Base-by-base conservation (phyloP, 2,113 vertebrate species). In the Physeter macrocephalus region DNA sequence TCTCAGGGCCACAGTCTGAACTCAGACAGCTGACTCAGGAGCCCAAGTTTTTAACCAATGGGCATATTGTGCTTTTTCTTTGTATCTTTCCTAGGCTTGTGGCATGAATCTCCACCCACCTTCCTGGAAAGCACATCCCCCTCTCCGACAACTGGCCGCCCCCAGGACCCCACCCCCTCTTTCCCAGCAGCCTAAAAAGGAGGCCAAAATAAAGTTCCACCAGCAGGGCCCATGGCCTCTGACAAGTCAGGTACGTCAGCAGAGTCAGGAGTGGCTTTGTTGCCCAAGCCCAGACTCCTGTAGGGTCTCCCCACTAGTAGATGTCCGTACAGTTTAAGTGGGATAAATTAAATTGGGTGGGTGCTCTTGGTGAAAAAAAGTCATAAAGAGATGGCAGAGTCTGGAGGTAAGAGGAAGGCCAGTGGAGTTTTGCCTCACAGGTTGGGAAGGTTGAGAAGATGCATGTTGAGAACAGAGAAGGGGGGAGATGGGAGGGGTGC, bases 401-500 rank as follows among this genome's bases (percentile, higher is more conserved):
- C 52, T 39, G 27, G 6, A 25, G 13, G 43, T 6, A 8, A 57
- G 20, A 62, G 15, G 66, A 20, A 43, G n/a, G 36, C n/a, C 41
- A 3, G 54, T 39, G 4, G 34, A 39, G 41, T 21, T 41, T 62
- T 25, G 57, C 25, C 8, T 23, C 39, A 0, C 80, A 34, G 90
- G 52, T 34, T 8, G 14, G 21, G 31, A 10, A 1, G 69, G 27
- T 18, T 36, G 46, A 59, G 9, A 25, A 21, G 62, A 21, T 29
- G 17, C 31, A 21, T 0, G 23, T 23, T 52, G 82, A 67, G 82
- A 23, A 21, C 29, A 15, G 0, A 1, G 17, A 41, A 20, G 20
- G 2, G 21, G 46, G 27, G 0, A 1, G 29, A 41, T 0, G 6
- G 54, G 54, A 57, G 8, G 43, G 72, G 9, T 29, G 5, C 6